A percentile compares a stretch with the other conserved stretches of the same genome.
Conservation (phyloP, 2,888 invertebrate species). For the Diarsia rubi region DNA sequence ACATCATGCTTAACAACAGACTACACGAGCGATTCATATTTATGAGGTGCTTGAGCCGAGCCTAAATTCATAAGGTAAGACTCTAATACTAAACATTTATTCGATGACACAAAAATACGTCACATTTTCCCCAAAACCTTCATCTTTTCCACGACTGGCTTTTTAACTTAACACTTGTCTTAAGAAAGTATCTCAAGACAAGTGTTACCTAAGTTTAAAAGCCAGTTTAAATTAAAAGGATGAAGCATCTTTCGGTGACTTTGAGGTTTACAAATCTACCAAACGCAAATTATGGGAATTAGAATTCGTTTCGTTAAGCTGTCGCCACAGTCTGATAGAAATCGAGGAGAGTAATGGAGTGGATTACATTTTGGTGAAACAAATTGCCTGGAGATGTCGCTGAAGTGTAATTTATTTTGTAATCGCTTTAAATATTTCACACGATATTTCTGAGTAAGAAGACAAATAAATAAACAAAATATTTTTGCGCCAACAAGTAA, state of each 20-base stretch:
- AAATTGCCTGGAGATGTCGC: conserved; percentile 33
- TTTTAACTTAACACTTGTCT: too few species aligned
- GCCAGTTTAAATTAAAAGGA: conserved; percentile 36
- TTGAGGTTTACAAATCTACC: conserved; percentile 50
- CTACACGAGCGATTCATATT: conserved; percentile 60
- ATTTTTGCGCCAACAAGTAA: conserved; percentile 42
- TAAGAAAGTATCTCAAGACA: conserved; percentile 17
- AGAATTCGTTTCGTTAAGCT: conserved; percentile 51
- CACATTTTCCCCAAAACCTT: not conserved
- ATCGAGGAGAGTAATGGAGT: conserved; percentile 45
- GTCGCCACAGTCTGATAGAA: conserved; percentile 53
- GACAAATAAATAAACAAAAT: conserved; percentile 1
- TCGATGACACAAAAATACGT: conserved; percentile 33
- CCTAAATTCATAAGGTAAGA: conserved; percentile 59
- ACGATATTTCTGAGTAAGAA: conserved; percentile 3
- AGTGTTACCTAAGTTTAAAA: conserved; percentile 42
- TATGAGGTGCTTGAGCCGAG: conserved; percentile 55
- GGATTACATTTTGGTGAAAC: conserved; percentile 38
- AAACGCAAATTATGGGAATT: conserved; percentile 51
- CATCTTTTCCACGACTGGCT: conserved; percentile 1
- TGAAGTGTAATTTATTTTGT: conserved; percentile 42
- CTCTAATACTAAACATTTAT: conserved; percentile 44
- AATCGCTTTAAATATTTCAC: conserved; percentile 32
- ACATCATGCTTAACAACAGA: conserved; percentile 48
- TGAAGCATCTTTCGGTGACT: conserved; percentile 37